Percentiles rank a stretch among this genome's conserved stretches.
These are phyloP conservation scores for Suricata suricatta DNA, from an alignment of 2,113 vertebrate genomes.

Conservation along the genomic window DNA sequence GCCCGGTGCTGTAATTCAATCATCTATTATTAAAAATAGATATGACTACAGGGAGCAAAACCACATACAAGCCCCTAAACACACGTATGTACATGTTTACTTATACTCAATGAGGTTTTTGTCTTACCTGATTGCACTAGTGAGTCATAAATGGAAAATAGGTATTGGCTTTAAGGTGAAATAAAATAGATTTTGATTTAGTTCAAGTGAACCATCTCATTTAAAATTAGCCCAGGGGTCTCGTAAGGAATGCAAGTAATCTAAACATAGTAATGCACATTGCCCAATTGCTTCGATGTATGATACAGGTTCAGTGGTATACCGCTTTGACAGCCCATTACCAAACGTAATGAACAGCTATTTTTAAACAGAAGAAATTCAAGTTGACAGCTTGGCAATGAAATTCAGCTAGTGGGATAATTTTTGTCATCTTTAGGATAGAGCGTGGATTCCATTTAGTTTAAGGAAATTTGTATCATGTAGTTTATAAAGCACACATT, in stretches of 20 bases:
- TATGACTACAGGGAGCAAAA: constrained; percentile 70
- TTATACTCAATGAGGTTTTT: constrained; percentile 67
- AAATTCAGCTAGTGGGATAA: constrained; percentile 90
- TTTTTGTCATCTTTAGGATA: constrained; percentile 87
- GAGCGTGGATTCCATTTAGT: constrained; percentile 84
- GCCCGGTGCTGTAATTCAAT: constrained; percentile 77
- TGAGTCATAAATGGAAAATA: constrained; percentile 73
- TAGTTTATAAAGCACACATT: constrained; percentile 79
- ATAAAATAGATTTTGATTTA: constrained; percentile 84
- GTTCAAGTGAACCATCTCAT: constrained; percentile 91
- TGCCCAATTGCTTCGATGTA: constrained; percentile 91
- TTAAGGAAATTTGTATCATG: constrained; percentile 85
- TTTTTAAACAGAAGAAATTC: constrained; percentile 90
- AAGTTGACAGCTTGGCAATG: constrained; percentile 89
- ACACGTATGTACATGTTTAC: background rate
- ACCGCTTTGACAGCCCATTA: constrained; percentile 92
- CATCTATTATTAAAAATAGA: constrained; percentile 73
- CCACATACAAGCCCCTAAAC: constrained; percentile 49
- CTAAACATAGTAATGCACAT: constrained; percentile 90
- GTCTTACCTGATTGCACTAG: constrained; percentile 62
- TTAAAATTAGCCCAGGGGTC: constrained; percentile 91
- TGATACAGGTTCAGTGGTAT: constrained; percentile 89
- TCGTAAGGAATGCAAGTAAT: constrained; percentile 89
- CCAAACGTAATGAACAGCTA: constrained; percentile 90
- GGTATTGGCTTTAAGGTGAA: constrained; percentile 81